These are phyloP conservation scores for Muscicapa striata DNA, from an alignment of 2,797 vertebrate genomes.

Conservation along the genomic window DNA sequence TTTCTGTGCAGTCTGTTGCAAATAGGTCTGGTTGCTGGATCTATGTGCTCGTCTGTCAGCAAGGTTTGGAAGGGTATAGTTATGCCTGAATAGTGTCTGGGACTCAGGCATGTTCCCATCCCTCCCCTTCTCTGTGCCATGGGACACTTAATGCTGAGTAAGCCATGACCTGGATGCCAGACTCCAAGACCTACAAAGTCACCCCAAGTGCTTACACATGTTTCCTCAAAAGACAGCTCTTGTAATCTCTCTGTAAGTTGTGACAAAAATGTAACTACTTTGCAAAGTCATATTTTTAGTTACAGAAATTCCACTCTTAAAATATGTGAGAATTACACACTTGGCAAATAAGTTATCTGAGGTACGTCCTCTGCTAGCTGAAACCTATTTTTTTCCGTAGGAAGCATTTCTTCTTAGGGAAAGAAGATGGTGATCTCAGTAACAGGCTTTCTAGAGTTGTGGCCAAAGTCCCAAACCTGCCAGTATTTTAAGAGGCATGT, in stretches of 20 bases:
- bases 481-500: neutral
- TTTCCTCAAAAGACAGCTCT: neutral
- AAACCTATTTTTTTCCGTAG: neutral
- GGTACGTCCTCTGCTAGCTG: neutral
- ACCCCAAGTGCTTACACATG: neutral
- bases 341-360: neutral
- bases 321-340: neutral
- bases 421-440: too few relatives aligned
- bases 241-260: neutral
- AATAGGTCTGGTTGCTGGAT: neutral
- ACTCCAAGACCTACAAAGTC: neutral
- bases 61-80: neutral
- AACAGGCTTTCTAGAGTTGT: neutral
- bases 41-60: rapidly evolving
- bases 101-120: neutral
- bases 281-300: neutral
- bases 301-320: neutral
- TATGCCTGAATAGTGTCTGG: neutral
- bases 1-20: neutral
- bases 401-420: neutral
- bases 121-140: neutral
- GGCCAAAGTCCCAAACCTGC: neutral
- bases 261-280: neutral
- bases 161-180: neutral
- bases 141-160: neutral